Conservation (phyloP, 2,888 invertebrate species). For the Meteorus colon region DNA sequence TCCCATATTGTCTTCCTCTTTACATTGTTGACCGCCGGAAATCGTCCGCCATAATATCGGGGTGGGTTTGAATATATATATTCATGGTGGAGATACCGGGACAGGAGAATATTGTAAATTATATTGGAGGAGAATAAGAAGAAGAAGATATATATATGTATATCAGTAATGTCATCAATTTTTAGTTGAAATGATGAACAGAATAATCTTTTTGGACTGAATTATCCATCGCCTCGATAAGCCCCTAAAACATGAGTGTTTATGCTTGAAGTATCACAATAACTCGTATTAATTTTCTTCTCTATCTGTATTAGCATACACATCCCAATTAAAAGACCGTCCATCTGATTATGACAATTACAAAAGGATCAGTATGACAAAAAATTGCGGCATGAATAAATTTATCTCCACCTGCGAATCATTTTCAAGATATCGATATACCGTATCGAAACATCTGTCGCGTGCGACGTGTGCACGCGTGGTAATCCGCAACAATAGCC, state of each 20-base stretch:
- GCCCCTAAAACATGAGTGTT: too few species aligned
- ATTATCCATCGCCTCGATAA: too few species aligned
- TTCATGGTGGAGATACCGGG: neutral
- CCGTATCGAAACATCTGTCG: constrained; percentile 67
- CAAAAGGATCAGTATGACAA: neutral
- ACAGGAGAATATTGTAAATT: too few species aligned
- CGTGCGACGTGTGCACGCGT: constrained; percentile 54
- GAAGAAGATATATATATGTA: too few species aligned
- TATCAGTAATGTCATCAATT: too few species aligned
- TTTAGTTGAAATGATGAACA: too few species aligned
- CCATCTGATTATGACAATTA: neutral
- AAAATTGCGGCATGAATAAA: neutral
- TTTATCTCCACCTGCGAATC: constrained; percentile 23
- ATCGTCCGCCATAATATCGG: constrained; percentile 46
- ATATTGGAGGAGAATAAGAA: too few species aligned
- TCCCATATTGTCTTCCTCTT: neutral
- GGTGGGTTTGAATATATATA: constrained; percentile 36
- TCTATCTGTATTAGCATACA: too few species aligned
- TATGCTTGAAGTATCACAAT: too few species aligned
- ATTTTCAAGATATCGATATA: constrained; percentile 52
- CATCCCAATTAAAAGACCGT: neutral
- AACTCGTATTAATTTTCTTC: too few species aligned
- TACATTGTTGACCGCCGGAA: constrained; percentile 45
- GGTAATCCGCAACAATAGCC: constrained; percentile 65
- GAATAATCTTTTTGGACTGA: too few species aligned